phyloP scores from a whole-genome alignment of 2,113 vertebrate genomes.

The Thunnus maccoyii region DNA sequence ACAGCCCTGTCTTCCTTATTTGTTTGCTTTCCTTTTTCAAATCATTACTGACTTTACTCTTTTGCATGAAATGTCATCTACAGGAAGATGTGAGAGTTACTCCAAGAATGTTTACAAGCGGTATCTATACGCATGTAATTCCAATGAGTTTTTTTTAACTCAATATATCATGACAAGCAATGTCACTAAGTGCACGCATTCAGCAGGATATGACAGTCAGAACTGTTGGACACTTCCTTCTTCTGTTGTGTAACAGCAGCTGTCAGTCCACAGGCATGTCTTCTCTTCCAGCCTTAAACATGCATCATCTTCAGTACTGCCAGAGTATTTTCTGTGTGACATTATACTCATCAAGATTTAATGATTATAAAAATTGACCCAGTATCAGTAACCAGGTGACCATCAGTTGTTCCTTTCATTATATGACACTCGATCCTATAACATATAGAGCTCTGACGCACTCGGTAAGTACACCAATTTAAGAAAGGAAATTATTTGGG shows the following conservation, averaged over 20 bases:
- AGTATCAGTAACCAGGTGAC: not conserved
- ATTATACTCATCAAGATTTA: not conserved
- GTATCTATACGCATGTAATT: no score
- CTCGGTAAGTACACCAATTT: not conserved
- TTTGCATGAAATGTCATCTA: not conserved
- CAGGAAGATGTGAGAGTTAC: no score
- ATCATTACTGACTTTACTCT: not conserved
- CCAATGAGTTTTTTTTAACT: no score
- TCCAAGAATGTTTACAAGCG: no score
- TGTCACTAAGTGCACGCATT: not conserved
- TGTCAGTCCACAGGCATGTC: conserved; percentile 36
- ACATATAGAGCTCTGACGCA: conserved; percentile 2
- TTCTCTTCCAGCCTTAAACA: not conserved
- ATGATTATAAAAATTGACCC: not conserved
- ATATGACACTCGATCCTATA: not conserved
- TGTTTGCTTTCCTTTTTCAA: not conserved
- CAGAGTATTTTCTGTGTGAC: not conserved
- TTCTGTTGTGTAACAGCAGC: not conserved
- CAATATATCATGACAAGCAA: not conserved
- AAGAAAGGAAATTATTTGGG: conserved; percentile 24
- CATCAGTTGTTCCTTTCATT: not conserved
- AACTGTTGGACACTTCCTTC: not conserved
- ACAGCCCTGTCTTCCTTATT: not conserved
- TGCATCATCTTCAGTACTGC: not conserved
- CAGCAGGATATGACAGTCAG: conserved; percentile 6